Evolutionary conservation across 2,888 invertebrate genomes (phyloP).

Genomic region (Beris morrisii): DNA sequence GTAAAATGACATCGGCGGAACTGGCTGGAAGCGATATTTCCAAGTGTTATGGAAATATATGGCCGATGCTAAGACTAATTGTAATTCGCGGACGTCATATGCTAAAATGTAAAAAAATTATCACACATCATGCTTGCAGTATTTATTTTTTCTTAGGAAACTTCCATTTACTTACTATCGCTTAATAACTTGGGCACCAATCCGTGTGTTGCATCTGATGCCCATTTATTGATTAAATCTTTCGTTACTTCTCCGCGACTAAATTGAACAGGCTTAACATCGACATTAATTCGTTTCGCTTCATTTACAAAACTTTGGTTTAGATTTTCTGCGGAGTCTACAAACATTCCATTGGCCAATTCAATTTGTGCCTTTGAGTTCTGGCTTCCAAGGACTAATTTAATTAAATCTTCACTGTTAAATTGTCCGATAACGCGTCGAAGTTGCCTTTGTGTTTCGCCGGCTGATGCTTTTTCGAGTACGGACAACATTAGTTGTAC

Average conservation of each 20-base stretch:
- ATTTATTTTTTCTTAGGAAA: not conserved
- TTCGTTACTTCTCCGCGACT: conserved; percentile 54
- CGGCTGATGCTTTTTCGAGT: conserved; percentile 38
- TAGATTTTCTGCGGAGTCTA: conserved; percentile 35
- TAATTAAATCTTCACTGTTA: conserved; percentile 3
- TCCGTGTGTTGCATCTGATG: conserved; percentile 60
- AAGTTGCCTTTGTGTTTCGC: conserved; percentile 40
- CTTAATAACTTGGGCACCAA: conserved; percentile 61
- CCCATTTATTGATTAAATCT: conserved; percentile 64
- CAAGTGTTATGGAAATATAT: conserved; percentile 44
- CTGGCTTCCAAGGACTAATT: not conserved
- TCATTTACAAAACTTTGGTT: conserved; percentile 34
- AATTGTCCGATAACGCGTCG: conserved; percentile 30
- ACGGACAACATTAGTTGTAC: conserved; percentile 40
- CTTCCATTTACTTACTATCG: conserved; percentile 49
- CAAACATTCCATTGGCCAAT: conserved; percentile 42
- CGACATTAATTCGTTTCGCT: conserved; percentile 39
- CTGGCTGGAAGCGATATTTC: conserved; percentile 40
- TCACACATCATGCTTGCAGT: not conserved
- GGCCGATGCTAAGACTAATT: conserved; percentile 41
- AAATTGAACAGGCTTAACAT: conserved; percentile 60
- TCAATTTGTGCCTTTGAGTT: conserved; percentile 35
- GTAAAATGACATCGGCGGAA: conserved; percentile 60
- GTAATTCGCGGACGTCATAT: conserved; percentile 30
- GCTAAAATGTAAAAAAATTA: conserved; percentile 28